Conservation (phyloP, 2,888 invertebrate genomes). For the Melanostoma mellinum region DNA sequence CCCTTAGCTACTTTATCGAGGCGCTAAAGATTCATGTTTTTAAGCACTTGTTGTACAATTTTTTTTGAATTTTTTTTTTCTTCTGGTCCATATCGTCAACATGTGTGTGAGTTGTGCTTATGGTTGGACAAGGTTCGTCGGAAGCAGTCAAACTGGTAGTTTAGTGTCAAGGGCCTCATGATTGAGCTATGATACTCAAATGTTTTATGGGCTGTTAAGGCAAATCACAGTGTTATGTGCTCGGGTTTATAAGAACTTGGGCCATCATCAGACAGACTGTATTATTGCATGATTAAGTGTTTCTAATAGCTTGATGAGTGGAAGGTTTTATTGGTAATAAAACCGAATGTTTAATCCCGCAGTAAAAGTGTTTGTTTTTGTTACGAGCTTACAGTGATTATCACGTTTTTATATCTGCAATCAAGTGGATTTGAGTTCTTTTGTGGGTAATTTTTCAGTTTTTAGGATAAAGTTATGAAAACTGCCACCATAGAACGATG, state of each 20-base stretch:
- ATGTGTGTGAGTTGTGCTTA: constrained; percentile 46
- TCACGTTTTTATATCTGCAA: no score
- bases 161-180: constrained; percentile 37
- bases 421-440: no score
- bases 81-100: constrained; percentile 50
- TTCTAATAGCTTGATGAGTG: constrained; percentile 46
- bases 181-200: constrained; percentile 70
- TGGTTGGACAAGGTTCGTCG: constrained; percentile 34
- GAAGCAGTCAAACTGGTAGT: neutral
- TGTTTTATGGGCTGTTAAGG: constrained; percentile 67
- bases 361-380: no score
- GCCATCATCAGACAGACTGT: constrained; percentile 36
- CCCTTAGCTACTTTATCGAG: constrained; percentile 43
- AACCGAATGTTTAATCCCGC: constrained; percentile 50
- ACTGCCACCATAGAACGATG: no score
- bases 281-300: constrained; percentile 37
- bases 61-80: constrained; percentile 20
- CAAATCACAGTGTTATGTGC: constrained; percentile 42
- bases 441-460: no score
- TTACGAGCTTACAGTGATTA: no score
- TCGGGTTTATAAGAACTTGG: constrained; percentile 41
- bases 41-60: constrained; percentile 65
- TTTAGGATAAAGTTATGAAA: no score
- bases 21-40: constrained; percentile 63
- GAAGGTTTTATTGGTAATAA: constrained; percentile 60